A percentile compares a stretch with the other conserved stretches of the same genome.
These are phyloP conservation scores for Drosophila sechellia DNA, from an alignment of 1,140 invertebrate species.

Conservation along the genomic window DNA sequence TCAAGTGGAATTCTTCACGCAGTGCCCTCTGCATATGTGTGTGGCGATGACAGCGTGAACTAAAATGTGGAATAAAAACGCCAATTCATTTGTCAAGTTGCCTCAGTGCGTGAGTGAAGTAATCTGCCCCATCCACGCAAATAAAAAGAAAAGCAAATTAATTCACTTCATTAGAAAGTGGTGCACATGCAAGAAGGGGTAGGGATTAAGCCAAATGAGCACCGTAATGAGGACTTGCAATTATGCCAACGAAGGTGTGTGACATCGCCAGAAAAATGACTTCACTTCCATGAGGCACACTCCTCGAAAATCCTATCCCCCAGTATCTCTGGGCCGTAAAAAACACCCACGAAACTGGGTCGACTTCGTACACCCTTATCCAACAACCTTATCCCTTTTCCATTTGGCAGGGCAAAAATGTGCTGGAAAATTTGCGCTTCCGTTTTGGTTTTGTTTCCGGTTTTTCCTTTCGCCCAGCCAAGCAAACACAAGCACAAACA, in stretches of 20 bases:
- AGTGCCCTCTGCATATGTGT: constrained; percentile 15
- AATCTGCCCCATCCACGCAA: constrained; percentile 6
- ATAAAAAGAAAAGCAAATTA: constrained; percentile 21
- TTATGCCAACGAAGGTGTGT: constrained; percentile 50
- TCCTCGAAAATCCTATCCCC: constrained; percentile 2
- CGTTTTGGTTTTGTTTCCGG: constrained; percentile 83
- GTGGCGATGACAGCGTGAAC: constrained; percentile 74
- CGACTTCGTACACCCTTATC: constrained; percentile 5
- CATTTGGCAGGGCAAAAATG: constrained; percentile 58
- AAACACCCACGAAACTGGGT: constrained; percentile 49
- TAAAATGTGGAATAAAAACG: constrained; percentile 14
- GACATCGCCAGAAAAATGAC: constrained; percentile 48
- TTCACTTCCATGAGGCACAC: constrained; percentile 30
- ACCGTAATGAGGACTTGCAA: constrained; percentile 25
- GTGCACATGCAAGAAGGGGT: constrained; percentile 44
- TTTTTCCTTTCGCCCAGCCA: constrained; percentile 61
- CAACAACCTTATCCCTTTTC: not conserved
- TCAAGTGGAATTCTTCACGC: constrained; percentile 39
- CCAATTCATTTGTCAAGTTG: constrained; percentile 66
- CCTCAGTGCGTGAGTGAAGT: constrained; percentile 41
- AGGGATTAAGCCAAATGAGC: constrained; percentile 46
- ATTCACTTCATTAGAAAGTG: constrained; percentile 36
- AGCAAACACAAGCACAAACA: constrained; percentile 29
- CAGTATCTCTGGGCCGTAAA: constrained; percentile 20
- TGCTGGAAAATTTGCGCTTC: constrained; percentile 83